Evolutionary conservation across 2,888 invertebrate species (phyloP).

Genomic region (Drosophila basisetae): DNA sequence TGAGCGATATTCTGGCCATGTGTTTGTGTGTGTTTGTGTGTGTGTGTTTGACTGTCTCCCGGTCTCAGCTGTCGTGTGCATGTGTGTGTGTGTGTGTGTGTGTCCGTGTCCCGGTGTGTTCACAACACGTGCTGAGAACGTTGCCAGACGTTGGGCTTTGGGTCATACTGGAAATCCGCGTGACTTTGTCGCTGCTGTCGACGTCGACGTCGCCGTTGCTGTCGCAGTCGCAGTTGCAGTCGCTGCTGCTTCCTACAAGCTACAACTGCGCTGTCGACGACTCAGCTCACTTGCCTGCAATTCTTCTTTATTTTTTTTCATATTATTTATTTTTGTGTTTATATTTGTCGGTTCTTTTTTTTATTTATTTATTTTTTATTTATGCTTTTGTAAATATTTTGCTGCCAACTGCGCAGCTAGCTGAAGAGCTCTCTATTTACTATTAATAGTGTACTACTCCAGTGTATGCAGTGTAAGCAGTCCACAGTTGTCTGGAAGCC

Average conservation of each 20-base stretch:
- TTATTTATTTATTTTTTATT: constrained; percentile 10
- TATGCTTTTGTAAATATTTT: constrained; percentile 41
- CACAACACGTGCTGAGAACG: constrained; percentile 85
- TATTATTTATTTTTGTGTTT: constrained; percentile 7
- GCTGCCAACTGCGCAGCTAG: constrained; percentile 31
- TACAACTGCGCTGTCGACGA: constrained; percentile 31
- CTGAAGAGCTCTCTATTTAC: constrained; percentile 2
- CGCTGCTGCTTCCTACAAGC: constrained; percentile 26
- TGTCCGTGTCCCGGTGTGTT: constrained; percentile 58
- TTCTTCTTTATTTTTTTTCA: neutral
- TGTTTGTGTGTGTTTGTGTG: constrained; percentile 6
- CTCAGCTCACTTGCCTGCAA: neutral
- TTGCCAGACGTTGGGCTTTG: constrained; percentile 83
- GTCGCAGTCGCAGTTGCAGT: constrained; percentile 23
- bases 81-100: constrained; percentile 41
- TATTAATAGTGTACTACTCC: neutral
- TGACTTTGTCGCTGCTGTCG: constrained; percentile 78
- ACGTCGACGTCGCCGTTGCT: constrained; percentile 30
- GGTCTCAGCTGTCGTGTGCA: constrained; percentile 40
- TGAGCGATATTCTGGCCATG: constrained; percentile 41
- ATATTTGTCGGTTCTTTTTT: neutral
- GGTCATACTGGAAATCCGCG: constrained; percentile 85
- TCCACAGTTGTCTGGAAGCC: neutral
- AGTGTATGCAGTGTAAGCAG: neutral
- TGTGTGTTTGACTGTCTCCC: constrained; percentile 34